Base-by-base conservation (phyloP, 2,113 vertebrate species). In the Rutilus rutilus region DNA sequence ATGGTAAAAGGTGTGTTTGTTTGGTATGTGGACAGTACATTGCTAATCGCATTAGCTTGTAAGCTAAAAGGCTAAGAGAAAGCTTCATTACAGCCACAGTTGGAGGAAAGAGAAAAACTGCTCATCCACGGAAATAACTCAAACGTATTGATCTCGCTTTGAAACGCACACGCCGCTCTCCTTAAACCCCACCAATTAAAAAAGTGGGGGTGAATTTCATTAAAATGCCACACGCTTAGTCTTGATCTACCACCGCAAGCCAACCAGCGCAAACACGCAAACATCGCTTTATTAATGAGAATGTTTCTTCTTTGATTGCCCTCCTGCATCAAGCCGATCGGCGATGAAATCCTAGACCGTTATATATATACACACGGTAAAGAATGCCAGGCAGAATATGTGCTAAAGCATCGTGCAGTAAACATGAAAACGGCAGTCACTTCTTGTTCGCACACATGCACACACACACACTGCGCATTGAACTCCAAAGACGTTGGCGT, bases 281-380 rank as follows among this genome's bases (percentile, higher is more conserved):
- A 90, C 47, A 8, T 88, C 79, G 89, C 86, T 92, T 89, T 90
- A 93, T 92, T 93, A 93, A 92, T 91, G 90, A 92, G 89, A 75
- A 85, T 85, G 86, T 87, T 85, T 78, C 78, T 81, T 74, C 91
- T 93, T 93, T 93, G 91, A 92, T 92, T 92, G 89, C 86, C 10
- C 45, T 39, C 23, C 78, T 33, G 21, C 85, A 88, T 87, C 83
- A 85, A 92, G 90, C 93, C 87, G 90, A 89, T 83, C 50, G 9
- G 87, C 87, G 88, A 92, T 80, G 64, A 87, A 90, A 90, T 86
- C 88, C 90, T 85, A 83, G 79, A 69, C 36, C 15, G 80, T 86
- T 91, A 71, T 86, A 83, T 90, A 91, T 89, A 52, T 59, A 50
- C 25, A 65, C 62, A 6, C n/a, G 11, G 3, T 73, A 54, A 14